These are phyloP conservation scores for Eleginops maclovinus DNA, from an alignment of 2,113 vertebrate genomes.

Conservation along the genomic window DNA sequence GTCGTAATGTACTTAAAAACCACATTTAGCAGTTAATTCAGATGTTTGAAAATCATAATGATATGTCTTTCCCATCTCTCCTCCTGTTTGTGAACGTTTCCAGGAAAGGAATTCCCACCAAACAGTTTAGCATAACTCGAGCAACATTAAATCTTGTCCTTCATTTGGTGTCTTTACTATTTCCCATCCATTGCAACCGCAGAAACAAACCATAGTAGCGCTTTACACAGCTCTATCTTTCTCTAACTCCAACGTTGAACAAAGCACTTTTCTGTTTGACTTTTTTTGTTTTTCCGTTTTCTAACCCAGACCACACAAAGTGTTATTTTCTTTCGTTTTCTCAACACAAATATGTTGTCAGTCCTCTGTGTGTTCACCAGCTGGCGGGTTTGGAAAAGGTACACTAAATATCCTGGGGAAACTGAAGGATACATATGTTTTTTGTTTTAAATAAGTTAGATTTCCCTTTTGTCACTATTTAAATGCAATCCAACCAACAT, in stretches of 20 bases:
- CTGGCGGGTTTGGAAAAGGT: slow-evolving; percentile 57
- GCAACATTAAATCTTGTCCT: slow-evolving; percentile 46
- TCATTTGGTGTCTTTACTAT: slow-evolving; percentile 35
- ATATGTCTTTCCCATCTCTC: slow-evolving; percentile 13
- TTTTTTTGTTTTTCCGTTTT: slow-evolving; percentile 56
- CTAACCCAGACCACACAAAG: slow-evolving; percentile 64
- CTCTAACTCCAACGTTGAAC: slow-evolving; percentile 30
- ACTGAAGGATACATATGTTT: slow-evolving; percentile 13
- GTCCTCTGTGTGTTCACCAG: slow-evolving; percentile 46
- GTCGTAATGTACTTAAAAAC: slow-evolving; percentile 45
- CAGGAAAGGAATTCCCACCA: slow-evolving; percentile 40
- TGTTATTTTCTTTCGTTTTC: slow-evolving; percentile 42
- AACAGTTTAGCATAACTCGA: slow-evolving; percentile 44
- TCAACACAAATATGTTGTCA: slow-evolving; percentile 51
- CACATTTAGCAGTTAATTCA: slow-evolving; percentile 44
- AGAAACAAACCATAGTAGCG: slow-evolving; percentile 51
- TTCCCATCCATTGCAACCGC: slow-evolving; percentile 24
- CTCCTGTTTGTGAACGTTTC: slow-evolving; percentile 51
- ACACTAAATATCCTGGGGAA: slow-evolving; percentile 41
- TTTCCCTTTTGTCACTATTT: slow-evolving; percentile 26
- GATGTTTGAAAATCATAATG: slow-evolving; percentile 49
- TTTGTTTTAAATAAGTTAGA: background rate
- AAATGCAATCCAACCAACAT: slow-evolving; percentile 25
- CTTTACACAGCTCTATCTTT: slow-evolving; percentile 35
- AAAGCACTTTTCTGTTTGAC: slow-evolving; percentile 45